phyloP scores from a whole-genome alignment of 2,113 vertebrate genomes.

The Hippolais icterina region DNA sequence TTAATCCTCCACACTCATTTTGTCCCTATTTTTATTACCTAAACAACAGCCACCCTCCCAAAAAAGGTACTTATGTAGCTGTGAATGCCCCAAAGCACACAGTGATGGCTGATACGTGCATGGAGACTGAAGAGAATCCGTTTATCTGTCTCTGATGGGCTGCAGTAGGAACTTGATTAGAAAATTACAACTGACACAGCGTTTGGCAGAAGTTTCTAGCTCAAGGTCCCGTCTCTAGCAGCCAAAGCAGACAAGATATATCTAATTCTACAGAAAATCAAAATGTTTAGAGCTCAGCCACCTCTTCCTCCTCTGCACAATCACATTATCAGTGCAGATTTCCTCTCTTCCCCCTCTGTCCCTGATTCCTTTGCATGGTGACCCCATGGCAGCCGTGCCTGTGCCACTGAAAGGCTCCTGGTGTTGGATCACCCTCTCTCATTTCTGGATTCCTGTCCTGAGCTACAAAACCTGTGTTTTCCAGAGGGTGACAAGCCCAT shows the following conservation, averaged over 20 bases:
- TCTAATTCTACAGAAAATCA: not conserved
- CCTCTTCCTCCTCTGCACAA: not conserved
- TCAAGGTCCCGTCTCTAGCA: not conserved
- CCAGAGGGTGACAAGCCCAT: not conserved
- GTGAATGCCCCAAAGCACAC: not conserved
- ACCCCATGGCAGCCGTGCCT: not conserved
- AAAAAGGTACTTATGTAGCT: not conserved
- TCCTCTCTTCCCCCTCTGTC: not conserved
- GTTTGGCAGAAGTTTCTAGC: not conserved
- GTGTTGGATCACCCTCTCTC: not conserved
- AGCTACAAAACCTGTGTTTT: not conserved
- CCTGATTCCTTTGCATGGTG: not conserved
- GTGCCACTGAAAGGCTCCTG: not conserved
- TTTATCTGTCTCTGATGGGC: not conserved
- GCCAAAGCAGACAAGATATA: not conserved
- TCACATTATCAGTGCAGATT: not conserved
- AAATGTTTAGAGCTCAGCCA: not conserved
- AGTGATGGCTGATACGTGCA: not conserved
- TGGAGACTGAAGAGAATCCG: not conserved
- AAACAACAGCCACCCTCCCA: fast-evolving
- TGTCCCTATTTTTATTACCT: not conserved
- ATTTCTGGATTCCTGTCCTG: not conserved
- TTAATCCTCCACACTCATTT: not conserved
- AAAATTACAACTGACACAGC: not conserved
- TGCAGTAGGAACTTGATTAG: not conserved